phyloP scores from a whole-genome alignment of 2,888 invertebrate species.

The Argyresthia albistria region DNA sequence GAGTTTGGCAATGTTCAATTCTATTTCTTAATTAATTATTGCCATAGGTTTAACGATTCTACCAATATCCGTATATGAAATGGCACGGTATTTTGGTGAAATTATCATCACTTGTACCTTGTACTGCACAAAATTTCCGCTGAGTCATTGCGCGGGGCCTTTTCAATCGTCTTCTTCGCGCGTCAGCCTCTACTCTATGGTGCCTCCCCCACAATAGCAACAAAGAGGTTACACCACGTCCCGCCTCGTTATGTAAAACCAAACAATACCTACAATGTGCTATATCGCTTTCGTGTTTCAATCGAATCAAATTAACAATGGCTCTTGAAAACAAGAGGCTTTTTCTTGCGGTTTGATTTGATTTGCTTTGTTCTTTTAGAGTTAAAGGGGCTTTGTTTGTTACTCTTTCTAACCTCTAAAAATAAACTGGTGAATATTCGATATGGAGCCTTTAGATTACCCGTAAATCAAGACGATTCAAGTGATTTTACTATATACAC shows the following conservation, averaged over 20 bases:
- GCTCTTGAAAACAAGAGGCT: slow-evolving; percentile 31
- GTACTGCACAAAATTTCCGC: slow-evolving; percentile 26
- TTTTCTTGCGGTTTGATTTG: no score
- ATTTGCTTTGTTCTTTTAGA: neutral
- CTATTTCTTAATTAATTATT: no score
- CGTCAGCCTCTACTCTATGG: slow-evolving; percentile 5
- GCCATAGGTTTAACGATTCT: no score
- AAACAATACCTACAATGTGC: slow-evolving; percentile 22
- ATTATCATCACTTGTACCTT: neutral
- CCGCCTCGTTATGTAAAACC: slow-evolving; percentile 59
- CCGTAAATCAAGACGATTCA: no score
- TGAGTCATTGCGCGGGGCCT: slow-evolving; percentile 67
- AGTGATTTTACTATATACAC: no score
- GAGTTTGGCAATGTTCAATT: no score
- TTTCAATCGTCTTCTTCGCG: slow-evolving; percentile 59
- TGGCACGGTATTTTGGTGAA: no score
- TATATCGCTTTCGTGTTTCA: slow-evolving; percentile 64
- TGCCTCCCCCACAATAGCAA: slow-evolving; percentile 54
- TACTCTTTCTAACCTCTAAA: no score
- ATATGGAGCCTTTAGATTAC: no score
- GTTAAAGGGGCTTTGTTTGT: neutral
- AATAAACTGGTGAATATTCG: no score
- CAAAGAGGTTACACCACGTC: slow-evolving; percentile 28
- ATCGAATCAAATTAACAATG: slow-evolving; percentile 64
- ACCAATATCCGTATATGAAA: no score